Base-by-base conservation (phyloP, 1,140 invertebrate genomes). In the Eubasilissa regina region DNA sequence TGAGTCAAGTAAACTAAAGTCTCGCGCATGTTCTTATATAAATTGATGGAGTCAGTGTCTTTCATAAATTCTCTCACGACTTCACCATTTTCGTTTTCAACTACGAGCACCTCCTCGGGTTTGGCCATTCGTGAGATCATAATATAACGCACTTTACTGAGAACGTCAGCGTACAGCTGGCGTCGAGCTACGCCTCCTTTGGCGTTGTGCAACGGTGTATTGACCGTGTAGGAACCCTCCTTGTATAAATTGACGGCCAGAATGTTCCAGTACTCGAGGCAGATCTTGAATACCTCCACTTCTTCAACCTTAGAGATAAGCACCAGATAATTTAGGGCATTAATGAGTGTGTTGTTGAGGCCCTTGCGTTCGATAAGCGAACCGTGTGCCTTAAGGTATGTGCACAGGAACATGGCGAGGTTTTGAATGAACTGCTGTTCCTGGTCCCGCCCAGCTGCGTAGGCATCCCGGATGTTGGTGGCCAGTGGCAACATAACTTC, bases 71-170 rank as follows among this genome's bases (percentile, higher is more conserved):
- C 99, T 64, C 99, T 89, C 1, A 99, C 98, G 72, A 99, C 98
- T 90, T 99, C 99, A 35, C 99, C 99, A 89, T 99, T 99, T 87
- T 99, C 99, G 91, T 99, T 99, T 89, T 99, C 98, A n/a, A 99
- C 98, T 73, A 99, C 97, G n/a, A 99, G 91, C 7, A 99, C 99
- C 91, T 99, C 99, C 89, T 99, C 99, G 0, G 99, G 99, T 88
- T 99, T 99, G 0, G 98, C 99, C 99, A 99, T 99, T 83, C 98
- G 93, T 56, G 96, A 98, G 73, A 99, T 99, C 98, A 99, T 99
- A 21, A 99, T 98, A 83, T 96, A 96, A n/a, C 99, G 91, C 13
- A 99, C 94, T 90, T 96, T 96, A 56, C 95, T 96, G 12, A 98
- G 88, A 73, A 97, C 93, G 79, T 94, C 91, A 78, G 92, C 90